Evolutionary conservation across 2,888 invertebrate genomes (phyloP).

Genomic region (Muschampia plurimacula): DNA sequence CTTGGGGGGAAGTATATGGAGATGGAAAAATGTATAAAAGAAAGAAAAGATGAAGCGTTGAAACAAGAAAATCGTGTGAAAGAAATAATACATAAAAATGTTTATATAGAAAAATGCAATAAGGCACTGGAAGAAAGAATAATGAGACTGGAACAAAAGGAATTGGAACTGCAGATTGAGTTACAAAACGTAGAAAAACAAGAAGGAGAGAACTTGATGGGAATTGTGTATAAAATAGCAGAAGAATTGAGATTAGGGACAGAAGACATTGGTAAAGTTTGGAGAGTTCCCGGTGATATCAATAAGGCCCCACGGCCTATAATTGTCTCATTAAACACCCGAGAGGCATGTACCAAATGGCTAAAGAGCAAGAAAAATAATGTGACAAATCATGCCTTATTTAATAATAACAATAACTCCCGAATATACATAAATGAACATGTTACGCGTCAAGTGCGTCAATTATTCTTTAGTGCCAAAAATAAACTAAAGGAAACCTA

Average conservation of each 20-base stretch:
- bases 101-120: slow-evolving; percentile 18
- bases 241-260: slow-evolving; percentile 22
- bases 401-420: slow-evolving; percentile 13
- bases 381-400: slow-evolving; percentile 26
- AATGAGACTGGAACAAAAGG: slow-evolving; percentile 28
- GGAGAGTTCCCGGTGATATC: slow-evolving; percentile 31
- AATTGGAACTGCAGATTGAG: slow-evolving; percentile 18
- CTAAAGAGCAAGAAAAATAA: slow-evolving; percentile 17
- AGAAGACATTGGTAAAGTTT: slow-evolving; percentile 20
- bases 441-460: slow-evolving; percentile 21
- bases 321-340: slow-evolving; percentile 16
- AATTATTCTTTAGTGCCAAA: slow-evolving; percentile 35
- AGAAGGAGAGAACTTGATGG: slow-evolving; percentile 11
- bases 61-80: slow-evolving; percentile 2
- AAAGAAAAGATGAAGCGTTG: background rate
- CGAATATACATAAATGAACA: slow-evolving; percentile 41
- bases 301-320: slow-evolving; percentile 31
- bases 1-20: background rate
- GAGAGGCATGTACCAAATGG: slow-evolving; percentile 28
- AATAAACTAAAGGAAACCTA: slow-evolving; percentile 32
- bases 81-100: slow-evolving; percentile 7
- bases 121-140: slow-evolving; percentile 22
- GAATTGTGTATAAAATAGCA: slow-evolving; percentile 6
- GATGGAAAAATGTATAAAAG: background rate
- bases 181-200: slow-evolving; percentile 13